These are phyloP conservation scores for Gastrophryne carolinensis DNA, from an alignment of 2,797 vertebrate genomes.

Conservation along the genomic window DNA sequence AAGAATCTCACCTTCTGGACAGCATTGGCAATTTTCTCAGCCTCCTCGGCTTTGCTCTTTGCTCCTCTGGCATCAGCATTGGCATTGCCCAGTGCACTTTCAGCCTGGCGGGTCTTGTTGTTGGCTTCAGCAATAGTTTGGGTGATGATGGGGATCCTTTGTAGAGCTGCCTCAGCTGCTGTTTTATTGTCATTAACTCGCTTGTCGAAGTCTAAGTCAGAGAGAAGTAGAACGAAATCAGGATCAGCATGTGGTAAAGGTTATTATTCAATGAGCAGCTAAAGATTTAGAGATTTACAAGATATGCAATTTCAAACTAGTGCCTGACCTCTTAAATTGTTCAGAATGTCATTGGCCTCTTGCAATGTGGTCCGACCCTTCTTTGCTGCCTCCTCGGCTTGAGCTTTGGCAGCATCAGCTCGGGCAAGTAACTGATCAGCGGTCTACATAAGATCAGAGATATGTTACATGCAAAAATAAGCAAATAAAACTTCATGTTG, in stretches of 20 bases:
- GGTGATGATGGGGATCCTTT: constrained; percentile 85
- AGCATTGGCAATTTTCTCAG: constrained; percentile 80
- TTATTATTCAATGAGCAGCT: not conserved
- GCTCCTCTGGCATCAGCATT: constrained; percentile 84
- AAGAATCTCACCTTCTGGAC: constrained; percentile 81
- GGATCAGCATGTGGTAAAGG: no score
- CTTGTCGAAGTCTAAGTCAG: constrained; percentile 83
- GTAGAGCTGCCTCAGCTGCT: constrained; percentile 87
- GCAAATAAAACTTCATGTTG: not conserved
- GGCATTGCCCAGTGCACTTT: constrained; percentile 81
- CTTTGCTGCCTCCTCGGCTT: constrained; percentile 89
- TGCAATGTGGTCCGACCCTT: constrained; percentile 84
- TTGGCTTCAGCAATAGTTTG: constrained; percentile 84
- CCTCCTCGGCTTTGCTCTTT: constrained; percentile 84
- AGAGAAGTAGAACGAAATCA: not conserved
- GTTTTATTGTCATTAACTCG: constrained; percentile 97
- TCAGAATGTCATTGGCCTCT: constrained; percentile 89
- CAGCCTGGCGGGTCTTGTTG: constrained; percentile 85
- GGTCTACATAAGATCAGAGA: constrained; percentile 73
- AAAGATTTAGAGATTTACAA: not conserved
- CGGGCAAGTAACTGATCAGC: constrained; percentile 93
- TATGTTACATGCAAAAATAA: not conserved
- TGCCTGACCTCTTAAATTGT: constrained; percentile 82
- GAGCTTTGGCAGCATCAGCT: constrained; percentile 91
- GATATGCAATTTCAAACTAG: not conserved